Evolutionary conservation across 2,888 invertebrate genomes (phyloP).

Genomic region (Cordilura impudica): DNA sequence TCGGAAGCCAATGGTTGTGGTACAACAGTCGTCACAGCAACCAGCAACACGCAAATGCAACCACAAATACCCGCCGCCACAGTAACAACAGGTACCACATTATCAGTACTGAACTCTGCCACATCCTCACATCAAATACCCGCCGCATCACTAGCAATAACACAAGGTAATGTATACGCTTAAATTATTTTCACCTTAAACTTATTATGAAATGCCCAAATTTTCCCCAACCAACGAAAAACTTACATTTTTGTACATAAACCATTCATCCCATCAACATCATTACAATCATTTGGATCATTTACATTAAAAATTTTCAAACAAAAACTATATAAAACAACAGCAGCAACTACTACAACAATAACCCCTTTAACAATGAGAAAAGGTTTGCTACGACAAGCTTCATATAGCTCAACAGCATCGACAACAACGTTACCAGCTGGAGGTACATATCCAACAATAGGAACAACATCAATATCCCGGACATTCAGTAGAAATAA

Average conservation of each 20-base stretch:
- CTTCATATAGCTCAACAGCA: slow-evolving; percentile 42
- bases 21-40: slow-evolving; percentile 40
- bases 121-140: slow-evolving; percentile 75
- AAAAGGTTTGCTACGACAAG: slow-evolving; percentile 35
- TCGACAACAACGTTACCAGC: slow-evolving; percentile 29
- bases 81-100: slow-evolving; percentile 59
- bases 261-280: background rate
- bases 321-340: slow-evolving; percentile 32
- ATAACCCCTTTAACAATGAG: slow-evolving; percentile 33
- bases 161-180: slow-evolving; percentile 76
- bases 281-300: slow-evolving; percentile 15
- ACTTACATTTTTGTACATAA: too few relatives aligned
- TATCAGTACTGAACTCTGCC: slow-evolving; percentile 55
- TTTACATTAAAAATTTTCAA: slow-evolving; percentile 45
- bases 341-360: background rate
- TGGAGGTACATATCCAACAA: background rate
- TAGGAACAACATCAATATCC: background rate
- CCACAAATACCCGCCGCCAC: slow-evolving; percentile 56
- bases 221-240: too few relatives aligned
- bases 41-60: slow-evolving; percentile 44
- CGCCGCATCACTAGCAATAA: slow-evolving; percentile 88
- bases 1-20: slow-evolving; percentile 72
- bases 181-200: too few relatives aligned
- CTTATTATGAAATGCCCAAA: too few relatives aligned
- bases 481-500: slow-evolving; percentile 26